Percentiles rank a stretch among this genome's conserved stretches.
Conservation (phyloP, 2,888 invertebrate species). For the Furcula furcula region DNA sequence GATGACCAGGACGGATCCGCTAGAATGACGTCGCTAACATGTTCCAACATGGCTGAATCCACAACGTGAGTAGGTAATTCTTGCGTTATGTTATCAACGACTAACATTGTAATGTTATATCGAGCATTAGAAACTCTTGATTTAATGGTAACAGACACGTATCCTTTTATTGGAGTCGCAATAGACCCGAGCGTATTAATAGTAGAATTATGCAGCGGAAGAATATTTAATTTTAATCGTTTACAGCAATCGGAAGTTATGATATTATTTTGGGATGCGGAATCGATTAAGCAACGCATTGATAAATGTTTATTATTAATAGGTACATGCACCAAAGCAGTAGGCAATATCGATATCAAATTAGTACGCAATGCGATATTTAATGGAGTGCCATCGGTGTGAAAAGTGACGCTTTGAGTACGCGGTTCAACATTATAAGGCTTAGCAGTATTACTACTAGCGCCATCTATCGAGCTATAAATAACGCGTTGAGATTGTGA, state of each 20-base stretch:
- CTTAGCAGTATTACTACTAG: background rate
- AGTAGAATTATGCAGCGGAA: slow-evolving; percentile 1
- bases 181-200: slow-evolving; percentile 1
- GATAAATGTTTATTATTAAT: background rate
- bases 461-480: background rate
- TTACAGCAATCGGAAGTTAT: background rate
- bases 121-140: background rate
- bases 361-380: background rate
- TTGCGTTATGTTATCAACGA: slow-evolving; percentile 2
- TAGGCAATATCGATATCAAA: background rate
- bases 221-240: background rate
- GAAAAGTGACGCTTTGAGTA: background rate
- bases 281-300: background rate
- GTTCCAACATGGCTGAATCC: background rate
- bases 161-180: slow-evolving; percentile 1
- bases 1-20: slow-evolving; percentile 2
- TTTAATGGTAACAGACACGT: slow-evolving; percentile 1
- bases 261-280: background rate
- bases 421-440: background rate
- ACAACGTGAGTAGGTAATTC: background rate
- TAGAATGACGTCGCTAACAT: background rate
- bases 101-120: background rate
- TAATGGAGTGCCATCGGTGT: too few relatives aligned
- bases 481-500: background rate
- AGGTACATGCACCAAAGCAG: background rate